Evolutionary conservation across 2,888 invertebrate species (phyloP).

Genomic region (Belgica antarctica): DNA sequence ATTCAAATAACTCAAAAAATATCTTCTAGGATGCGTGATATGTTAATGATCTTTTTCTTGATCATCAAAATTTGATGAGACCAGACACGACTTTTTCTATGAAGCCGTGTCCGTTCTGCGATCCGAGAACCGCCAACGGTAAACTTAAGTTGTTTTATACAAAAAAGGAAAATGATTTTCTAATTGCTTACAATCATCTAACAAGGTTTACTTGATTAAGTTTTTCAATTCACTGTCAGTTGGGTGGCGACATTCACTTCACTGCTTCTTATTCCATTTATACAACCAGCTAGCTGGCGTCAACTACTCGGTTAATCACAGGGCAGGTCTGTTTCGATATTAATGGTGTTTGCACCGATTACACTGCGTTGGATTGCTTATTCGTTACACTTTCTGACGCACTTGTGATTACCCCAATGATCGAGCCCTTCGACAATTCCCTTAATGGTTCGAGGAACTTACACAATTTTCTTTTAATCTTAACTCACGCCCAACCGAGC

Average conservation of each 20-base stretch:
- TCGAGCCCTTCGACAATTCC: no score
- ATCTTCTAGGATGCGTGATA: neutral
- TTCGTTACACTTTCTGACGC: no score
- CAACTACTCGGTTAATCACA: no score
- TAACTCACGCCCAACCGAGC: neutral
- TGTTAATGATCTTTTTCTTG: neutral
- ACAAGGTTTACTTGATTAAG: conserved; percentile 1
- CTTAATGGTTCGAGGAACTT: neutral
- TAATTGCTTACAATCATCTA: conserved; percentile 8
- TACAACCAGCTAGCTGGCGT: no score
- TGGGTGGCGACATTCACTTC: neutral
- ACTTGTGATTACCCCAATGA: no score
- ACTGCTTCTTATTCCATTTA: conserved; percentile 6
- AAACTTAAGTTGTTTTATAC: neutral
- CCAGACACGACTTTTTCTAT: neutral
- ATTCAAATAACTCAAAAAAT: neutral
- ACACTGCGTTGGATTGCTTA: no score
- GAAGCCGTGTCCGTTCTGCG: neutral
- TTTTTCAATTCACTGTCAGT: neutral
- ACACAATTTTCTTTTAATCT: neutral
- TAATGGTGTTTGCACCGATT: no score
- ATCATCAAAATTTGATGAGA: neutral
- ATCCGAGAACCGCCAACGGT: neutral
- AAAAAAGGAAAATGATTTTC: no score
- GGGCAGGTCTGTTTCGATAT: no score